A percentile compares a stretch with the other conserved stretches of the same genome.
Conservation (phyloP, 1,140 invertebrate species). For the Triops cancriformis region DNA sequence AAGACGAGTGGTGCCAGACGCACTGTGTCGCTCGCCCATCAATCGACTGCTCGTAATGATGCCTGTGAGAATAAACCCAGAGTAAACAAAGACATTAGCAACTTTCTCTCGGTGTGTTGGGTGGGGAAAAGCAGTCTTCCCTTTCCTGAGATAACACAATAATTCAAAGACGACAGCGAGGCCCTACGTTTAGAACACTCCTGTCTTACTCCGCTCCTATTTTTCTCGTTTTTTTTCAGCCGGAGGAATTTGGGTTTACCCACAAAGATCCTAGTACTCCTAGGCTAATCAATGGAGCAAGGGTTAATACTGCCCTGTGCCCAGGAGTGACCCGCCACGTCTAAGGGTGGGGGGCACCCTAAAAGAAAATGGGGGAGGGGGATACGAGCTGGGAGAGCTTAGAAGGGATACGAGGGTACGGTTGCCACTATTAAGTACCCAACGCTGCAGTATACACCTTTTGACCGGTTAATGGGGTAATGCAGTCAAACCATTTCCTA, state of each 20-base stretch:
- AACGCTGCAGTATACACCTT: neutral
- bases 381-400: neutral
- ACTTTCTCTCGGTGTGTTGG: slow-evolving; percentile 31
- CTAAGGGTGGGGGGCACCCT: too few relatives aligned
- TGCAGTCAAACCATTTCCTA: slow-evolving; percentile 12
- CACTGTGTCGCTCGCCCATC: slow-evolving; percentile 42
- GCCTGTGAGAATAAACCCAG: slow-evolving; percentile 39
- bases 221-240: too few relatives aligned
- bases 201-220: too few relatives aligned
- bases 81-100: slow-evolving; percentile 34
- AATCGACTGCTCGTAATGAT: slow-evolving; percentile 47
- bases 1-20: slow-evolving; percentile 35
- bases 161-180: slow-evolving; percentile 33
- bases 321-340: too few relatives aligned
- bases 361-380: too few relatives aligned
- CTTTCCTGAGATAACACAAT: slow-evolving; percentile 34
- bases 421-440: neutral
- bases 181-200: neutral
- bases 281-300: neutral
- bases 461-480: neutral
- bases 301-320: neutral
- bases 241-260: too few relatives aligned
- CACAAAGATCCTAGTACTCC: neutral
- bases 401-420: slow-evolving; percentile 7
- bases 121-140: slow-evolving; percentile 22